phyloP scores from a whole-genome alignment of 2,113 vertebrate species.

The Clarias gariepinus region DNA sequence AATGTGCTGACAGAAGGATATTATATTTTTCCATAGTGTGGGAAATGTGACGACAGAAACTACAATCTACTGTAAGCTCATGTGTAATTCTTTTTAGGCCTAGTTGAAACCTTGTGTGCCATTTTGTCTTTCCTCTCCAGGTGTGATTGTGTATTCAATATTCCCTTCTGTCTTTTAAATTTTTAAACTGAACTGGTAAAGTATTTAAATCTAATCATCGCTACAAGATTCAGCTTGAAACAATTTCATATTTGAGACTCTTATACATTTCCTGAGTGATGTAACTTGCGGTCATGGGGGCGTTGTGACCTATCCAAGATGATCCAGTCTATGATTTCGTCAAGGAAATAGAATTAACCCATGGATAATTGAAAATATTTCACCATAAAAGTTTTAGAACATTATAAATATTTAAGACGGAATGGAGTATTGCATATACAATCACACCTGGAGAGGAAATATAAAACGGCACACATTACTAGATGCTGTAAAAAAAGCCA shows the following conservation, averaged over 20 bases:
- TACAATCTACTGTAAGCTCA: conserved; percentile 8
- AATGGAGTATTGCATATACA: background rate
- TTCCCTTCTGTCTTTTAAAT: too few species aligned
- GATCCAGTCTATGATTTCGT: too few species aligned
- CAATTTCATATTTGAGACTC: too few species aligned
- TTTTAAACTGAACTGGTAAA: conserved; percentile 1
- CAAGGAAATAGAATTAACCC: too few species aligned
- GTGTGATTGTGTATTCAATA: conserved; percentile 3
- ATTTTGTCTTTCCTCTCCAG: background rate
- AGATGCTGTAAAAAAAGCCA: background rate
- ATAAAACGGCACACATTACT: background rate
- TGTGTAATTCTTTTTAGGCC: background rate
- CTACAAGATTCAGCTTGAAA: too few species aligned
- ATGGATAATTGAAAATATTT: conserved; percentile 9
- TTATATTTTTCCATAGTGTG: background rate
- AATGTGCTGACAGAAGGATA: conserved; percentile 25
- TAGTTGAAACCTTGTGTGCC: background rate
- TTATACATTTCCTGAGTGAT: too few species aligned
- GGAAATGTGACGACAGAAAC: background rate
- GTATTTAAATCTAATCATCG: background rate
- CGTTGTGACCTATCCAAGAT: too few species aligned
- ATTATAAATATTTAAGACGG: too few species aligned
- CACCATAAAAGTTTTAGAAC: background rate
- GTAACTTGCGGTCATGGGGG: too few species aligned
- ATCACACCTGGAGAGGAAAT: background rate